phyloP scores from a whole-genome alignment of 2,113 vertebrate genomes.

The Lipophrys pholis region DNA sequence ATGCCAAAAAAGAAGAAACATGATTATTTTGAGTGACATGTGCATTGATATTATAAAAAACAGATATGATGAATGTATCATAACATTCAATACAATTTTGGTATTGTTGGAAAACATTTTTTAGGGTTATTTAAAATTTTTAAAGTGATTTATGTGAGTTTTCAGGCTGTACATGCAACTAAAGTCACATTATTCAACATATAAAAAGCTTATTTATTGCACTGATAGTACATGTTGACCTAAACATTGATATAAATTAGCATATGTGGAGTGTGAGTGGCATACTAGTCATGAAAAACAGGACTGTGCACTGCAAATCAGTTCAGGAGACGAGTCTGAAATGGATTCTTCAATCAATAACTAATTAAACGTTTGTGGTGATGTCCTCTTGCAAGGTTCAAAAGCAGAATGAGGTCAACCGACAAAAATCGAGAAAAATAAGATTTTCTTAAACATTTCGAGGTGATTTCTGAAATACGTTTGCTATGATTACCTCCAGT shows the following conservation, averaged over 20 bases:
- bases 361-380: slow-evolving; percentile 37
- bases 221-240: not conserved
- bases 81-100: no score
- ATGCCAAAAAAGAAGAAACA: slow-evolving; percentile 14
- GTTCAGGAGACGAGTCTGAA: not conserved
- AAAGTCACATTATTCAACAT: slow-evolving; percentile 9
- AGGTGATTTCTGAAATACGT: no score
- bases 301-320: not conserved
- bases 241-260: not conserved
- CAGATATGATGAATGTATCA: no score
- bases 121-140: not conserved
- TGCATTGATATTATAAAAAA: not conserved
- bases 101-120: not conserved
- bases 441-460: not conserved
- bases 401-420: not conserved
- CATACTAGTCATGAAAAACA: slow-evolving; percentile 18
- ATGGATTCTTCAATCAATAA: slow-evolving; percentile 46
- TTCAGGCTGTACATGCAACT: slow-evolving; percentile 1
- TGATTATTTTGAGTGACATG: not conserved
- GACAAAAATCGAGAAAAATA: not conserved
- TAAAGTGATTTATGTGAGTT: not conserved
- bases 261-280: not conserved
- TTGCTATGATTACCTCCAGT: slow-evolving; percentile 74
- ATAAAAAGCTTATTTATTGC: not conserved
- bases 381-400: not conserved